A percentile compares a stretch with the other conserved stretches of the same genome.
Conservation (phyloP, 2,888 invertebrate genomes). For the Polyommatus iphigenia region DNA sequence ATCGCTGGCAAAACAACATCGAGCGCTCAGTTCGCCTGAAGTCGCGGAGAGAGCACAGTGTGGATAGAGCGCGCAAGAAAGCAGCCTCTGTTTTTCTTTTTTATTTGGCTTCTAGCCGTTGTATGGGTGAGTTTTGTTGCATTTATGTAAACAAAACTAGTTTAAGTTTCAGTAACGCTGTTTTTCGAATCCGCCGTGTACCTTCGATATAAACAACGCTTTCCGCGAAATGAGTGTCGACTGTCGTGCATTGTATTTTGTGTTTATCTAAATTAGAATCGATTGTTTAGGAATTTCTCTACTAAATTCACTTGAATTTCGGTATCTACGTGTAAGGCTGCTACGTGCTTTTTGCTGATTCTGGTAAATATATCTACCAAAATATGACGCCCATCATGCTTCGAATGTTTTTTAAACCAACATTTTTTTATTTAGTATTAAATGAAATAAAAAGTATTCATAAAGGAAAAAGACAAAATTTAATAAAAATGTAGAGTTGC, state of each 20-base stretch:
- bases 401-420: background rate
- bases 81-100: conserved; percentile 73
- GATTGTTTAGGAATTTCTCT: background rate
- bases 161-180: conserved; percentile 4
- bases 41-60: conserved; percentile 57
- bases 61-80: conserved; percentile 67
- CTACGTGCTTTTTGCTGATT: background rate
- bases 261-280: background rate
- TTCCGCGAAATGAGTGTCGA: conserved; percentile 1
- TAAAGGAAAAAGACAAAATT: background rate
- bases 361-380: background rate
- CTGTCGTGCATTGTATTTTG: conserved; percentile 12
- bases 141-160: conserved; percentile 33
- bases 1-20: conserved; percentile 54
- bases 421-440: background rate
- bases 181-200: background rate
- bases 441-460: background rate
- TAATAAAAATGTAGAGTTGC: background rate
- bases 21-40: conserved; percentile 71
- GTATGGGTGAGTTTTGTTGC: conserved; percentile 73
- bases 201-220: background rate
- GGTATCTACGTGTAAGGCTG: background rate
- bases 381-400: background rate
- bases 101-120: conserved; percentile 82
- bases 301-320: background rate